phyloP scores from a whole-genome alignment of 2,888 invertebrate genomes.

The Fabriciana adippe region DNA sequence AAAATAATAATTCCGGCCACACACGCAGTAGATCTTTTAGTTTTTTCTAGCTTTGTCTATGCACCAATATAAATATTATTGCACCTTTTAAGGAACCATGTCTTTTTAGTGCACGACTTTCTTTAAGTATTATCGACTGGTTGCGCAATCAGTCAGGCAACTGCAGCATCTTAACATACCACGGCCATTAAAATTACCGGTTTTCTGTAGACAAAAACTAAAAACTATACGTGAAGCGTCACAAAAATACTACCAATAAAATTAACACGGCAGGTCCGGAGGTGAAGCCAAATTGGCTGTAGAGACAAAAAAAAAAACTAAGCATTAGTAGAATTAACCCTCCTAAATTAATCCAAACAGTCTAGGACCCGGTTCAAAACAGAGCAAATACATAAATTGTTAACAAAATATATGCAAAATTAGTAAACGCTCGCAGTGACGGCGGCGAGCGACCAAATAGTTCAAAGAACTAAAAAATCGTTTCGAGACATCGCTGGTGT shows the following conservation, averaged over 20 bases:
- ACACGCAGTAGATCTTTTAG: not conserved
- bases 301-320: slow-evolving; percentile 2
- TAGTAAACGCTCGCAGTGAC: slow-evolving; percentile 46
- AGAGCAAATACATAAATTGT: slow-evolving; percentile 67
- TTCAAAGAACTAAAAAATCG: slow-evolving; percentile 45
- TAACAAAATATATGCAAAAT: slow-evolving; percentile 77
- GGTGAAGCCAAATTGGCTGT: slow-evolving; percentile 42
- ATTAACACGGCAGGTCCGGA: slow-evolving; percentile 42
- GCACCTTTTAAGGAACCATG: slow-evolving; percentile 20
- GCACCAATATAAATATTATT: slow-evolving; percentile 19
- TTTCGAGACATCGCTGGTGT: slow-evolving; percentile 53
- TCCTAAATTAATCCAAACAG: slow-evolving; percentile 18
- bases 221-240: slow-evolving; percentile 61
- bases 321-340: slow-evolving; percentile 15
- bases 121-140: slow-evolving; percentile 8
- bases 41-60: slow-evolving; percentile 1
- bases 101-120: slow-evolving; percentile 7
- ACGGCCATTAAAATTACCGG: slow-evolving; percentile 25
- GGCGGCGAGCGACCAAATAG: slow-evolving; percentile 18
- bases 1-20: not conserved
- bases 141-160: not conserved
- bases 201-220: slow-evolving; percentile 36
- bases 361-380: slow-evolving; percentile 47
- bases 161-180: slow-evolving; percentile 28
- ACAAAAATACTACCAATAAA: slow-evolving; percentile 67